Conservation (phyloP, 2,888 invertebrate genomes). For the Campoplex capitator region DNA sequence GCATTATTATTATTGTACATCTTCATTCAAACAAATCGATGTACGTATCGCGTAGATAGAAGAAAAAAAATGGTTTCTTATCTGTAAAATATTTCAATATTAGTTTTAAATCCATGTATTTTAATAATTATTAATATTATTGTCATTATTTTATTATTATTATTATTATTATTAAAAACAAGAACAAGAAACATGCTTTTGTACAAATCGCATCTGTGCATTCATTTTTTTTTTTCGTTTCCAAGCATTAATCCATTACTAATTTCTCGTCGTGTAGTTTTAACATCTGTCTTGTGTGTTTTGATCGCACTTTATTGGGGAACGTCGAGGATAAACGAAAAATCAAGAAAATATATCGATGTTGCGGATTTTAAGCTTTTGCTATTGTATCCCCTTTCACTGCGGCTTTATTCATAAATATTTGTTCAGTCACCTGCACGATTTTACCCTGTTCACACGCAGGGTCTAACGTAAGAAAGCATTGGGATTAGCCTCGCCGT, state of each 20-base stretch:
- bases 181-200: too few species aligned
- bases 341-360: too few species aligned
- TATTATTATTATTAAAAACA: too few species aligned
- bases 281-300: too few species aligned
- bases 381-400: background rate
- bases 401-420: background rate
- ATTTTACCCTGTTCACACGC: background rate
- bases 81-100: conserved; percentile 58
- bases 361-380: background rate
- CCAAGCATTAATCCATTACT: too few species aligned
- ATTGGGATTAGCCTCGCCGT: background rate
- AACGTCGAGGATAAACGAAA: too few species aligned
- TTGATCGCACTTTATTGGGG: too few species aligned
- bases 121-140: conserved; percentile 51
- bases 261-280: too few species aligned
- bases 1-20: conserved; percentile 29
- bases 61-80: conserved; percentile 40
- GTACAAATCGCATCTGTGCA: too few species aligned
- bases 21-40: conserved; percentile 16
- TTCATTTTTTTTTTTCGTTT: too few species aligned
- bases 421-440: background rate
- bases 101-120: conserved; percentile 40
- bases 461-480: background rate
- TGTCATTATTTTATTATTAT: conserved; percentile 23
- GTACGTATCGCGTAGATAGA: conserved; percentile 15